Evolutionary conservation across 2,113 vertebrate genomes (phyloP), one percentile per base, ranked within the genome.

Genomic region (Harpagus bidentatus): DNA sequence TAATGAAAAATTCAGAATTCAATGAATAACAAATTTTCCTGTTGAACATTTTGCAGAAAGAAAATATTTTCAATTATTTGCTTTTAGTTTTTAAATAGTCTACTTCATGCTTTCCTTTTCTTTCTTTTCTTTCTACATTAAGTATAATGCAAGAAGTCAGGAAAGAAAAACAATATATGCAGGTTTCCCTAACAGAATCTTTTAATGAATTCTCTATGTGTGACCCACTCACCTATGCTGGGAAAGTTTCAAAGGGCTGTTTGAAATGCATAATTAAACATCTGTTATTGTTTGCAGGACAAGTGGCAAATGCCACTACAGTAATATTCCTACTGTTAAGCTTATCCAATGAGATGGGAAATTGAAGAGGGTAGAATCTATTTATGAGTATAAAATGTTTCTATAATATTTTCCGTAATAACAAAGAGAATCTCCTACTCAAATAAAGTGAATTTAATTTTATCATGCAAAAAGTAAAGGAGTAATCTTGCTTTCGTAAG

Each of bases 1-100:
- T 62, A 93, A 95, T 74, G 65, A 89, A 95, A 94, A 93, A 89
- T 19, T 78, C 69, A 84, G 69, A 87, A 91, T 77, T 77, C 50
- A 52, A 73, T 90, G 82, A 82, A 92, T 90, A 90, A 21, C 7
- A 88, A 40, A 9, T 67, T 88, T 90, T 80, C 26, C 36, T n/a
- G 18, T 19, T 47, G 21, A 72, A 69, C 5, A 72, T 83, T 88
- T 85, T 72, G 18, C 20, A 69, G 62, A 55, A 82, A 72, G 4
- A 72, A 96, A 88, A 81, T 76, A 83, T 88, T 83, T 91, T 83
- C 36, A 83, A 23, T 65, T 90, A 65, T 92, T 82, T 79, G 5
- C 3, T 82, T 87, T 82, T 82, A 69, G 7, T 53, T 83, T 90
- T 92, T 40, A 65, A 74, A 50, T 55, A 50, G 4, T 42, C 20